Conservation (phyloP, 2,797 vertebrate species). For the Antrozous pallidus region DNA sequence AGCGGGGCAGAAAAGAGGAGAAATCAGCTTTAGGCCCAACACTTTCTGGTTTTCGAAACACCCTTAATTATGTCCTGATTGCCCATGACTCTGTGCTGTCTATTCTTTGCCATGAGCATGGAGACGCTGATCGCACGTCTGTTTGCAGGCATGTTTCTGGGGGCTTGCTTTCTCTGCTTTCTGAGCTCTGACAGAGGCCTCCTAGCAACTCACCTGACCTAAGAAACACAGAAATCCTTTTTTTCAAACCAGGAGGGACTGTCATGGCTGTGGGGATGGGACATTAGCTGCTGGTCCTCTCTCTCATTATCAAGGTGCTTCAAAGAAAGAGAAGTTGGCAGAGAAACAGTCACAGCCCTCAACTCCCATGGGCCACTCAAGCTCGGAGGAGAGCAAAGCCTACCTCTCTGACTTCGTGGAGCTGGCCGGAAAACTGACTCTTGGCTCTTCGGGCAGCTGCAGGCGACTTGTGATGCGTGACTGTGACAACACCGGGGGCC, state of each 20-base stretch:
- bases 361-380: background rate
- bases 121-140: fast-evolving
- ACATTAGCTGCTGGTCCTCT: background rate
- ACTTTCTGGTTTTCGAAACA: background rate
- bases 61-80: background rate
- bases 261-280: background rate
- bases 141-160: fast-evolving
- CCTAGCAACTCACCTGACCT: background rate
- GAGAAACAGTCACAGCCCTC: background rate
- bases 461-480: constrained; percentile 97
- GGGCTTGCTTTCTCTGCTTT: background rate
- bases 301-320: background rate
- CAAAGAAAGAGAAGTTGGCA: background rate
- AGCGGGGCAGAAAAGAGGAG: background rate
- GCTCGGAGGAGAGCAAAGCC: constrained; percentile 65
- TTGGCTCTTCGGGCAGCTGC: constrained; percentile 90
- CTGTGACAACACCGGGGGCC: constrained; percentile 90
- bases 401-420: constrained; percentile 97
- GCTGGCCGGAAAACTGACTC: constrained; percentile 89
- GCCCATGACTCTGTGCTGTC: too few relatives aligned
- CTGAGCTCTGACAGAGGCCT: background rate
- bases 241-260: background rate
- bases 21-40: background rate
- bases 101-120: background rate
- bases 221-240: background rate